These are phyloP conservation scores for Epinotia nisella DNA, from an alignment of 2,888 invertebrate species.

Conservation along the genomic window DNA sequence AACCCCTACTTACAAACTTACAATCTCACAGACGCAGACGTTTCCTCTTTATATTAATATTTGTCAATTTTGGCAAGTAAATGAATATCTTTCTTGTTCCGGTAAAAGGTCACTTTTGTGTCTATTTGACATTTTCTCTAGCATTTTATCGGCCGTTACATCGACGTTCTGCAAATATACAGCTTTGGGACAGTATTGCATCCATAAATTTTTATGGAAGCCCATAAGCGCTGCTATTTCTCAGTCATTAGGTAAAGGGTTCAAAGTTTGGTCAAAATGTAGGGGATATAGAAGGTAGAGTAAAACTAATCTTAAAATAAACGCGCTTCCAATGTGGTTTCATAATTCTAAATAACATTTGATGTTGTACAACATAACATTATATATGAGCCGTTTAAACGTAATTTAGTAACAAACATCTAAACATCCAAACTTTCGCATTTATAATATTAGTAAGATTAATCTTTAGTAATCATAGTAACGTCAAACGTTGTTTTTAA, in stretches of 20 bases:
- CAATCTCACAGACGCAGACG: too few species aligned
- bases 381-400: too few species aligned
- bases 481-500: too few species aligned
- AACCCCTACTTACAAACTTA: too few species aligned
- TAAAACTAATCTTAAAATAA: too few species aligned
- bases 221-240: conserved; percentile 31
- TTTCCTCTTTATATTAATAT: not conserved
- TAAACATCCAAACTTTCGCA: too few species aligned
- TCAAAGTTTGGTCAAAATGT: conserved; percentile 7
- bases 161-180: conserved; percentile 26
- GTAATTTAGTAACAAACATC: too few species aligned
- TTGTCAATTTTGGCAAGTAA: not conserved
- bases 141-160: conserved; percentile 14
- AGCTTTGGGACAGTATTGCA: conserved; percentile 34
- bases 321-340: too few species aligned
- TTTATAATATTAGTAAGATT: too few species aligned
- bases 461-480: too few species aligned
- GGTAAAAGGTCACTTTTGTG: conserved; percentile 16
- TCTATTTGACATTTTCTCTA: conserved; percentile 18
- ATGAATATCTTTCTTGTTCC: not conserved
- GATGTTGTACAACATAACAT: too few species aligned
- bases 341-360: too few species aligned
- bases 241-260: conserved; percentile 28
- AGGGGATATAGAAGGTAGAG: not conserved
- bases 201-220: conserved; percentile 33